Percentiles rank a stretch among this genome's conserved stretches.
Evolutionary conservation across 2,888 invertebrate genomes (phyloP).

Genomic region (Creontiades dilutus): DNA sequence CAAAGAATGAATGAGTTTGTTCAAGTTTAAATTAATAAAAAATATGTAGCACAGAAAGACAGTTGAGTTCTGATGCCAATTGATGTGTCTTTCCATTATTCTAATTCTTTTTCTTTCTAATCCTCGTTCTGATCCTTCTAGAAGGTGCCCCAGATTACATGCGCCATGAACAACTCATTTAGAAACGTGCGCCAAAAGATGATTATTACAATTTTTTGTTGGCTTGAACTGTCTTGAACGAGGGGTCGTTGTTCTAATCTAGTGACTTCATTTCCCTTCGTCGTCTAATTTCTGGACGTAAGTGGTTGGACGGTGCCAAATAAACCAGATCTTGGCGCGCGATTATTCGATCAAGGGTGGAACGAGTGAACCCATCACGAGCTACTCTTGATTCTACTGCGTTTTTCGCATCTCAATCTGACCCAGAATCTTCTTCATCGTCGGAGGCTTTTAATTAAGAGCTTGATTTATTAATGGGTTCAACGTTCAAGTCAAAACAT

Average conservation of each 20-base stretch:
- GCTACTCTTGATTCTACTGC: background rate
- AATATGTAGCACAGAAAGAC: background rate
- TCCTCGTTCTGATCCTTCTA: too few species aligned
- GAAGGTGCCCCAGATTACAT: background rate
- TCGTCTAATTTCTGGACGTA: background rate
- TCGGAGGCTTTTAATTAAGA: background rate
- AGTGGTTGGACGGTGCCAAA: conserved; percentile 26
- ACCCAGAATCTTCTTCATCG: conserved; percentile 44
- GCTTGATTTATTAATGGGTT: background rate
- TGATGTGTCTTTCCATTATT: background rate
- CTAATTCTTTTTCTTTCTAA: too few species aligned
- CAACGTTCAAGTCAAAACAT: background rate
- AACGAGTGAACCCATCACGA: background rate
- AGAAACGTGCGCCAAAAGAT: conserved; percentile 18
- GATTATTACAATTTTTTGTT: background rate
- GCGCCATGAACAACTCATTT: background rate
- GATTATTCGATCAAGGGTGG: background rate
- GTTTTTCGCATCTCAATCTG: background rate
- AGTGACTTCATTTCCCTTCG: conserved; percentile 3
- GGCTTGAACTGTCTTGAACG: background rate
- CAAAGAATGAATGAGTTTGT: too few species aligned
- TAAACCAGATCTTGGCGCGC: conserved; percentile 27
- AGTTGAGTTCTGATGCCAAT: background rate
- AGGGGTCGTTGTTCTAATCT: conserved; percentile 9
- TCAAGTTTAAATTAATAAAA: background rate